Base-by-base conservation (phyloP, 2,888 invertebrate species). In the Oxytorus armatus region DNA sequence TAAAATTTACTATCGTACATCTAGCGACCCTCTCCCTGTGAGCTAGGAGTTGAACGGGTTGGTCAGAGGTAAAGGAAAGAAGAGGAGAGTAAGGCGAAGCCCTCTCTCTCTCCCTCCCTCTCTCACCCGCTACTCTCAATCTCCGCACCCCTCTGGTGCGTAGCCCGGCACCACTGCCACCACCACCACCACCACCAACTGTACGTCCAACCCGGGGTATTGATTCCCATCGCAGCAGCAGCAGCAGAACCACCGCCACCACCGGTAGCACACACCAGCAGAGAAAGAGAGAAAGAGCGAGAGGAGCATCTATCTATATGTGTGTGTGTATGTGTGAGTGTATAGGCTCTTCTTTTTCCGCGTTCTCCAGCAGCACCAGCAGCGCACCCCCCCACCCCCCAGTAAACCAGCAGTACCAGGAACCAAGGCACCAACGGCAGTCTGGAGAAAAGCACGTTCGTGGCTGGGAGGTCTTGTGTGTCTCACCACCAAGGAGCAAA, bases 151-250 rank as follows among this genome's bases (percentile, higher is more conserved):
- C 81, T 61, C 80, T 78, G 78, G 79, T 68, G 68, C 68, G 68
- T 68, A 53, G 10, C 82, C 82, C 93, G 92, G 81, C 93, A 92
- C 82, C 92, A 92, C 76, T 91, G 90, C 82, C 90, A 89, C 82
- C 93, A 93, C 87, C 92, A 92, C 79, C 93, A 93, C 83, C 93
- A 92, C 89, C 83, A 92, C 77, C 93, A 93, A 86, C 91, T 85
- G 53, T 70, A 70, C 92, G 39, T 80, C 65, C 72, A 68, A 74
- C 77, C 72, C 83, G 83, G 82, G 89, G 89, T 91, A 91, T 91
- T 91, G 91, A 91, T 91, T 91, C 90, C 86, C 88, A 89, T 89
- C 88, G 89, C 87, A 88, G 87, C 84, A 72, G 66, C 72, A 66
- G 61, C 68, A 51, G 72, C 72, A n/a, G n/a, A n/a, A n/a, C n/a